Conservation (phyloP, 1,140 invertebrate species). For the Ectropis grisescens region DNA sequence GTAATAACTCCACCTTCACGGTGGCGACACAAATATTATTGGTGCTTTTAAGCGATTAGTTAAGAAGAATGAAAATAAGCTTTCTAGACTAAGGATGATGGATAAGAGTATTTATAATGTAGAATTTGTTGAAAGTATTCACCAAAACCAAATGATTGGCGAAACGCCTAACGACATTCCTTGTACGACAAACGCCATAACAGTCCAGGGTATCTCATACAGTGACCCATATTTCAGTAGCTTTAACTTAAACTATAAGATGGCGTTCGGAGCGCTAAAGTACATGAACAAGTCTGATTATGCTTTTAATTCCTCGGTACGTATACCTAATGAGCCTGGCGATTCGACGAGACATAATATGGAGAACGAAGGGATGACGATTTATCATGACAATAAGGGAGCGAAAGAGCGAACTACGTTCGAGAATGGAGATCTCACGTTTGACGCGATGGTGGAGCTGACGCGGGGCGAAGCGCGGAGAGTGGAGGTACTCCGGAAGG, state of each 20-base stretch:
- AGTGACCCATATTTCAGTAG: constrained; percentile 73
- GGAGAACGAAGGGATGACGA: constrained; percentile 41
- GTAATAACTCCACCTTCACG: constrained; percentile 71
- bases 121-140: constrained; percentile 70
- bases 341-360: constrained; percentile 58
- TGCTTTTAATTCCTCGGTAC: constrained; percentile 71
- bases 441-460: constrained; percentile 56
- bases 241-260: constrained; percentile 73
- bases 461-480: constrained; percentile 38
- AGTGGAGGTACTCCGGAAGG: constrained; percentile 31
- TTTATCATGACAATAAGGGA: constrained; percentile 63
- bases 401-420: constrained; percentile 37
- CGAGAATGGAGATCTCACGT: constrained; percentile 53
- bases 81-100: constrained; percentile 69
- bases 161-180: constrained; percentile 73
- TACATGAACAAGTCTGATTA: constrained; percentile 72
- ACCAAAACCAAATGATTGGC: constrained; percentile 73
- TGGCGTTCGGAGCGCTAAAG: constrained; percentile 63
- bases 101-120: constrained; percentile 72
- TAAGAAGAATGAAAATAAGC: constrained; percentile 68
- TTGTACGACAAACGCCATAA: constrained; percentile 71
- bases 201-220: constrained; percentile 73
- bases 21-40: constrained; percentile 70
- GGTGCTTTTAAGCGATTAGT: constrained; percentile 70
- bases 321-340: constrained; percentile 67